Percentiles rank a stretch among this genome's conserved stretches.
phyloP scores from a whole-genome alignment of 2,113 vertebrate genomes.

The Glaucidium brasilianum region DNA sequence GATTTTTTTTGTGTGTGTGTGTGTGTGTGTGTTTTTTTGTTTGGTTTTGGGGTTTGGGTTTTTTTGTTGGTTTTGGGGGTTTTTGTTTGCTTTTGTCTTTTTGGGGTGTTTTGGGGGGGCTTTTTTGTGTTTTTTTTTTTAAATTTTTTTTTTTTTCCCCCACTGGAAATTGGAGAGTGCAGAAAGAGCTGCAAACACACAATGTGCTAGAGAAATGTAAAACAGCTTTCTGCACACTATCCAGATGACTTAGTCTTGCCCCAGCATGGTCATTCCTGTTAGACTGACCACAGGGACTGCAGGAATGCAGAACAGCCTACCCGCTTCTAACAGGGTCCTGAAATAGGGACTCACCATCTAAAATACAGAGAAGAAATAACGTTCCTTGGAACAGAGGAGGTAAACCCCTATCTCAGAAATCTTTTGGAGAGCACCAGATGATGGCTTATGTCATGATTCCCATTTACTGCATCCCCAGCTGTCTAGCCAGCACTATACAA shows the following conservation, averaged over 20 bases:
- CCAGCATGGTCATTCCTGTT: background rate
- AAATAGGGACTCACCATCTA: background rate
- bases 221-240: background rate
- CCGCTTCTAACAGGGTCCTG: background rate
- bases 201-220: background rate
- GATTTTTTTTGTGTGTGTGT: background rate
- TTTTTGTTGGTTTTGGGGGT: too few relatives aligned
- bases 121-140: too few relatives aligned
- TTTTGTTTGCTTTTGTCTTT: too few relatives aligned
- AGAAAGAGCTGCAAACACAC: background rate
- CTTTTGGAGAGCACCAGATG: background rate
- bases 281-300: background rate
- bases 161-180: background rate
- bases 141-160: background rate
- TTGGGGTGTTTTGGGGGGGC: too few relatives aligned
- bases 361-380: background rate
- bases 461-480: background rate
- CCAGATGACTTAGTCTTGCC: background rate
- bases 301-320: background rate
- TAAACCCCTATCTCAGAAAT: background rate
- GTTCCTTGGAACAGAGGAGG: background rate
- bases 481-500: background rate
- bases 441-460: background rate
- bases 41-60: background rate
- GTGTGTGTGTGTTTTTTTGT: background rate